Base-by-base conservation (phyloP, 1,140 invertebrate species). In the Bombus consobrinus region DNA sequence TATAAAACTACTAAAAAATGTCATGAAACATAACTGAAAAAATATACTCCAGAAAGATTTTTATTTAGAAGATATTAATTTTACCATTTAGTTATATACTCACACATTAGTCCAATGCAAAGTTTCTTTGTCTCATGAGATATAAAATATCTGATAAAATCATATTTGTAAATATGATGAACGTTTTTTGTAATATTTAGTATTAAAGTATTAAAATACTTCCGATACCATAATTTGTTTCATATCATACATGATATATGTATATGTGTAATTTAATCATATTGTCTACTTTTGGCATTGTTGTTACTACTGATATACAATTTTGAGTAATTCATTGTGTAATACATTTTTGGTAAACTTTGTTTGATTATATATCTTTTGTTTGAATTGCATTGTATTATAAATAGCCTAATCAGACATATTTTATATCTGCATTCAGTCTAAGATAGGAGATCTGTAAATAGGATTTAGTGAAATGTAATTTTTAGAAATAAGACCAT, bases 391-490 rank as follows among this genome's bases (percentile, higher is more conserved):
- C 69, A 88, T 87, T 32, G 37, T 85, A 89, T 77, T 47, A 85
- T 87, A 77, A 73, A 68, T 69, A 88, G 73, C 87, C 80, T 90
- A 76, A 88, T 81, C 64, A 86, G 87, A 88, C 78, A 64, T 78
- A 53, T 47, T 34, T 57, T 25, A 77, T 88, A 53, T 88, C 77
- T 89, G 80, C 73, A 83, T 80, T 81, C 68, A 85, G 85, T 89
- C 81, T 74, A 80, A 79, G n/a, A 68, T 81, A 85, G 76, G 74
- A 77, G 76, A 69, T 85, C 34, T 93, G 90, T 92, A 93, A 89
- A 93, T 93, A 92, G 90, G 84, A 89, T 85, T 90, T 88, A 92
- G 82, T 85, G 34, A 84, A 75, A 86, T 83, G 75, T 91, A 89
- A 64, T 72, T 85, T 62, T 73, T 81, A 90, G 85, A 88, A 69